Evolutionary conservation across 2,113 vertebrate species (phyloP).

Genomic region (Chamaea fasciata): DNA sequence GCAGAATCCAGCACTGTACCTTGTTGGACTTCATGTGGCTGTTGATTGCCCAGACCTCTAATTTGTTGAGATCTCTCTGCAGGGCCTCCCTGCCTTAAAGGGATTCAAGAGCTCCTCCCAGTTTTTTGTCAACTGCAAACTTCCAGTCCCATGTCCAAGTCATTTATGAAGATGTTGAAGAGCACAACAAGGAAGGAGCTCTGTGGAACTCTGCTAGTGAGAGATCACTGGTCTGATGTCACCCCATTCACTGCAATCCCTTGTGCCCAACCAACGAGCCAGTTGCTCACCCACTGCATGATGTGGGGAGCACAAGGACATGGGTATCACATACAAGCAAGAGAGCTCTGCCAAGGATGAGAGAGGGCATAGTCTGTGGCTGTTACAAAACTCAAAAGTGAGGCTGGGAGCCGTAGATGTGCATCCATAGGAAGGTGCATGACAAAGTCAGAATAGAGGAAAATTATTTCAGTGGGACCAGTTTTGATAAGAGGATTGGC

Average conservation of each 20-base stretch:
- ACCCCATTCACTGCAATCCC: background rate
- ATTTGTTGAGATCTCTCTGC: background rate
- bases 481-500: background rate
- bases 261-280: background rate
- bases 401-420: background rate
- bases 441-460: background rate
- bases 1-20: background rate
- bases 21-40: background rate
- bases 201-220: background rate
- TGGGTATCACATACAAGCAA: background rate
- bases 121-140: background rate
- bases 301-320: background rate
- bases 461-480: background rate
- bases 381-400: background rate
- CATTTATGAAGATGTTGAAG: background rate
- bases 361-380: accelerated
- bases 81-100: background rate
- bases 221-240: background rate
- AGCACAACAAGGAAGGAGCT: background rate
- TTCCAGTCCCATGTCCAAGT: background rate
- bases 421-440: background rate
- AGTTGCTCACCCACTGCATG: background rate
- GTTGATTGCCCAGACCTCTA: background rate
- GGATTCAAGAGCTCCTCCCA: background rate
- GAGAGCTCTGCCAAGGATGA: background rate